These are phyloP conservation scores for Thecocarcelia acutangulata DNA, from an alignment of 2,888 invertebrate genomes.

Conservation along the genomic window DNA sequence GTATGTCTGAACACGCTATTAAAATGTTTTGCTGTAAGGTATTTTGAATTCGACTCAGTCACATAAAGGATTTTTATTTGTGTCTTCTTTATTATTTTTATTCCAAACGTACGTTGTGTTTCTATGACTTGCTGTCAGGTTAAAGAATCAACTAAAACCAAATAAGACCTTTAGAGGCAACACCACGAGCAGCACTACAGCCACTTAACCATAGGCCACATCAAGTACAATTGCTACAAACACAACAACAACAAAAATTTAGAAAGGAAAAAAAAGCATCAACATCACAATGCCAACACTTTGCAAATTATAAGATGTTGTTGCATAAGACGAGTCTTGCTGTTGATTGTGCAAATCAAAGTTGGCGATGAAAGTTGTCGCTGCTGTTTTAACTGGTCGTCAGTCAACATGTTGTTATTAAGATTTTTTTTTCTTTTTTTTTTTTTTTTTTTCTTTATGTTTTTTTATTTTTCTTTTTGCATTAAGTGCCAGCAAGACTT, in stretches of 20 bases:
- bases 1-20: too few relatives aligned
- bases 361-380: neutral
- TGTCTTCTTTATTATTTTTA: too few relatives aligned
- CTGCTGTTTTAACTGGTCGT: constrained; percentile 27
- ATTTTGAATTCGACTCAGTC: too few relatives aligned
- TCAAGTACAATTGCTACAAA: constrained; percentile 36
- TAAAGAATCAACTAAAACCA: constrained; percentile 23
- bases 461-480: constrained; percentile 2
- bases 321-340: constrained; percentile 22
- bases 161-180: constrained; percentile 24
- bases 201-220: constrained; percentile 61
- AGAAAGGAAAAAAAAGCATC: constrained; percentile 3
- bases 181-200: constrained; percentile 47
- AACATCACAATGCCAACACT: constrained; percentile 23
- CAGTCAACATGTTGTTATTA: constrained; percentile 28
- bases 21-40: too few relatives aligned
- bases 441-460: neutral
- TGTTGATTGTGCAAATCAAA: constrained; percentile 19
- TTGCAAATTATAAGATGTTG: neutral
- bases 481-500: constrained; percentile 44
- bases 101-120: neutral
- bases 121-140: constrained; percentile 22
- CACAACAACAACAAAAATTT: neutral
- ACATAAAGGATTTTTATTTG: too few relatives aligned
- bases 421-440: too few relatives aligned